Evolutionary conservation across 2,113 vertebrate genomes (phyloP), one percentile per base, ranked within the genome.

Genomic region (Petrocephalus microphthalmus): DNA sequence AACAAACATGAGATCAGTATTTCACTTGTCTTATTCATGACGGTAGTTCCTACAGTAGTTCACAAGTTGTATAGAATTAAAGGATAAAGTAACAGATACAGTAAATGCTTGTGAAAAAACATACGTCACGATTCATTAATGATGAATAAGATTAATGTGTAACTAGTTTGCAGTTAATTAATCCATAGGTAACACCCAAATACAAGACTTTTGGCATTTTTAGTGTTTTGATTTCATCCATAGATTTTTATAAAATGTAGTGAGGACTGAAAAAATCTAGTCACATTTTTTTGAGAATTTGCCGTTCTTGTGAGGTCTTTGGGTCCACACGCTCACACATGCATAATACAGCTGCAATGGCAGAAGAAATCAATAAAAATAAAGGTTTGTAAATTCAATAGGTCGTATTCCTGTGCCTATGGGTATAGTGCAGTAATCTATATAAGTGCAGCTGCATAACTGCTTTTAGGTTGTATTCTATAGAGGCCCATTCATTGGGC

Each of bases 401-500:
- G 88, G 89, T 85, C 88, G 90, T 92, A 91, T 90, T 91, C 88
- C 51, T 89, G 49, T 84, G 71, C 74, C 51, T 52, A 56, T 86
- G 86, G 53, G 87, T 89, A 92, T 91, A 92, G 93, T 90, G 91
- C 91, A 89, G 94, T 93, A 95, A 94, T 94, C 93, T 95, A 89
- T 93, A 85, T 94, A 94, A 94, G 94, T 95, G 94, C 94, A 92
- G 90, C 92, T 91, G 91, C 90, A 91, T 92, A 93, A 93, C 94
- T 92, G 91, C 94, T 92, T 95, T 95, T 93, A 94, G 91, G 92
- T 91, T 90, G 91, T 92, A 92, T 92, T 94, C 92, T 92, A 89
- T 67, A 56, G 86, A 54, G n/a, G 25, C 86, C 86, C 60, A 88
- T 88, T 87, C 67, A 64, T 1, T 37, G 89, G 87, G 51, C 89